Base-by-base conservation (phyloP, 2,113 vertebrate species). In the Dicerorhinus sumatrensis region DNA sequence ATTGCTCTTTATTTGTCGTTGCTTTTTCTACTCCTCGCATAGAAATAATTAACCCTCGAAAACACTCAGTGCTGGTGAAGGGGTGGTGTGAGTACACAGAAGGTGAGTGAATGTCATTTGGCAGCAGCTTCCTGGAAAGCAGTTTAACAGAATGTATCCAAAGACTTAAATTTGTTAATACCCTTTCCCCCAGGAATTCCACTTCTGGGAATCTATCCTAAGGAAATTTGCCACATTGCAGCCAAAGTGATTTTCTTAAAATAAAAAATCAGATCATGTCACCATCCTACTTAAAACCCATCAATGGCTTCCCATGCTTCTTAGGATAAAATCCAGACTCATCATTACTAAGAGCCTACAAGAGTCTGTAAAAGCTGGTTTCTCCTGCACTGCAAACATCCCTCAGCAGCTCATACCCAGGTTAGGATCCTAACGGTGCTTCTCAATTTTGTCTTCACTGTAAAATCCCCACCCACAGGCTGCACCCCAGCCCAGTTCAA, bases 41-140 rank as follows among this genome's bases (percentile, higher is more conserved):
- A 56, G 67, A 94, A 97, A 93, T 85, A 70, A 96, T 94, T 85
- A 94, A 96, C 83, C 60, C 48, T 96, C 42, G 67, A 60, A 96
- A 79, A 88, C 60, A 77, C 25, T 62, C 65, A 70, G 18, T 94
- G 48, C 60, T 73, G 63, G 20, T 60, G 72, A 21, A 73, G 69
- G 21, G 39, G 21, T 48, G 5, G 9, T 31, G 0, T 46, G 33
- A 94, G 62, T 42, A 72, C 42, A 14, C n/a, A 60, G 70, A 51
- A 67, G 58, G 80, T 89, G 48, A 54, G 29, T 39, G 25, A 75
- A 33, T 60, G n/a, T 76, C 54, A 46, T 69, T 83, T 82, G 62
- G 54, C 60, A 95, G 80, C 86, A 65, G 39, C 39, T 93, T 93
- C 72, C 77, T 85, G 48, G 65, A 91, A 93, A 97, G 56, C 42